These are phyloP conservation scores for Clarias pachynema DNA, from an alignment of 2,797 vertebrate genomes.

Conservation along the genomic window DNA sequence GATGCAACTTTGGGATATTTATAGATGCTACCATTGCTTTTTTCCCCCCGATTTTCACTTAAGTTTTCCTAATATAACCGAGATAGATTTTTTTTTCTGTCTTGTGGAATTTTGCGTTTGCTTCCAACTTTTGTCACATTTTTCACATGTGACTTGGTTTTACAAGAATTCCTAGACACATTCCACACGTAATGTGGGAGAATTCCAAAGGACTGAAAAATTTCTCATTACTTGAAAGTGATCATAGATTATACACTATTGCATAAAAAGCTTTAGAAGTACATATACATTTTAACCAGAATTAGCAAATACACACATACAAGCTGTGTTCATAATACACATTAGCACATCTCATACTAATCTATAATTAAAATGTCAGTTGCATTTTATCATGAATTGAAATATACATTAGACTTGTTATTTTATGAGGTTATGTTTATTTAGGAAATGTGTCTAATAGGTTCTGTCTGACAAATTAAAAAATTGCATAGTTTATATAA, in stretches of 20 bases:
- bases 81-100: neutral
- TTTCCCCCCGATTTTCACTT: neutral
- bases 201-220: neutral
- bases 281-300: neutral
- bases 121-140: constrained; percentile 24
- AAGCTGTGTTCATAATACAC: neutral
- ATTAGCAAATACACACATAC: neutral
- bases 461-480: neutral
- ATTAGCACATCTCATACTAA: neutral
- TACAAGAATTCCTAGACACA: constrained; percentile 3
- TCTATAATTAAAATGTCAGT: neutral
- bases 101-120: constrained; percentile 19
- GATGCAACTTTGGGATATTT: neutral
- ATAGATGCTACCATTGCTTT: neutral
- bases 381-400: neutral
- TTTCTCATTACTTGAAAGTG: neutral
- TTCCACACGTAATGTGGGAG: neutral
- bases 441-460: neutral
- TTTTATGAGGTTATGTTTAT: neutral
- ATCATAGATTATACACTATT: too few relatives aligned
- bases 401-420: neutral
- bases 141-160: constrained; percentile 9
- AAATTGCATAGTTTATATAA: neutral
- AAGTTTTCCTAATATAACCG: neutral
- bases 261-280: too few relatives aligned